Percentiles rank a stretch among this genome's conserved stretches.
Evolutionary conservation across 2,797 vertebrate species (phyloP).

Genomic region (Xerus rutilus): DNA sequence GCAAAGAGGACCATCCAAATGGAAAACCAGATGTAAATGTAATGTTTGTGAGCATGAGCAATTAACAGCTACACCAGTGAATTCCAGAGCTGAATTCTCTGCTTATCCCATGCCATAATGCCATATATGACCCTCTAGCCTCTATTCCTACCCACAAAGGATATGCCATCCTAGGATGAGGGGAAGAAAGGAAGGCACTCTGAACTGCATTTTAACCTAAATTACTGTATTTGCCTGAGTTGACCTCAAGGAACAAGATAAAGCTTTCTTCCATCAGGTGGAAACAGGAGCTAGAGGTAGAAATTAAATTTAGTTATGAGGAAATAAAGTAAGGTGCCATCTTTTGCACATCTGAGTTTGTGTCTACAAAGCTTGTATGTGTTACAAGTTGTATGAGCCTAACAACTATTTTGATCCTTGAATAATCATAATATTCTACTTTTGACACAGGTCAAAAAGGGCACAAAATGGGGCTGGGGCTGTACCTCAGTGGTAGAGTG

Average conservation of each 20-base stretch:
- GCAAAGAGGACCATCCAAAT: neutral
- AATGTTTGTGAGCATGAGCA: neutral
- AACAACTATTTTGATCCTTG: neutral
- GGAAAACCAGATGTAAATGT: neutral
- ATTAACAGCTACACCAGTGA: neutral
- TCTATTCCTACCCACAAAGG: neutral
- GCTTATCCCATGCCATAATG: neutral
- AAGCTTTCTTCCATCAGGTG: neutral
- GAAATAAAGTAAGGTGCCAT: neutral
- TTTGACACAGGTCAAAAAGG: neutral
- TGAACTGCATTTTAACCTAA: neutral
- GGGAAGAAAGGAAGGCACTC: neutral
- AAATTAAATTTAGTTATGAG: constrained; percentile 35
- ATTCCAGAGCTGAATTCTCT: neutral
- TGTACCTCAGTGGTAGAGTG: no score
- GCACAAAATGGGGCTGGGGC: neutral
- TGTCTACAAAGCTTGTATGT: neutral
- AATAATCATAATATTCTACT: constrained; percentile 45
- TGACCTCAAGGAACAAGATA: neutral
- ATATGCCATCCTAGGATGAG: neutral
- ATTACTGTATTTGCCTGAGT: neutral
- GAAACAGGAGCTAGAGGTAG: constrained; percentile 5
- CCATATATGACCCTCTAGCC: neutral
- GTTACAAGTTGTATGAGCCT: neutral
- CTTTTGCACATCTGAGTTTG: neutral